Evolutionary conservation across 2,797 vertebrate genomes (phyloP), one percentile per base, ranked within the genome.

Genomic region (Crocidura indochinensis): DNA sequence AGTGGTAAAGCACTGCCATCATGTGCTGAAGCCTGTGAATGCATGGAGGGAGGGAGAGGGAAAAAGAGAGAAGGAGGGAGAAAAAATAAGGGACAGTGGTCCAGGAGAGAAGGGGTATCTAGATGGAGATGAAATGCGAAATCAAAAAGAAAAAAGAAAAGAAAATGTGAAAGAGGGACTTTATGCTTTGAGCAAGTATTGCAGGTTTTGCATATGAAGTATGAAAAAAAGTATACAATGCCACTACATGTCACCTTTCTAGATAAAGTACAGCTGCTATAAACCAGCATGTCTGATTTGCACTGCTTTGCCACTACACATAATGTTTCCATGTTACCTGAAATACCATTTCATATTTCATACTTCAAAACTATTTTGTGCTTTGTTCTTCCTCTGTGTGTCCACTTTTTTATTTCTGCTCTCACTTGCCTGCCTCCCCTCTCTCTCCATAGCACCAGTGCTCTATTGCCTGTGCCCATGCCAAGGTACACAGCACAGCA

Each of bases 401-500:
- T 44, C 44, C 26, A 69, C n/a, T 56, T 68, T 72, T n/a, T 47
- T 56, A 0, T 31, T 78, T 26, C 67, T 27, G 71, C 31, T 80
- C 68, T 86, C n/a, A 51, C 17, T 68, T 84, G 26, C 74, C 26
- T 68, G 8, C 1, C 56, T 10, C 38, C 38, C 49, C 83, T 80
- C 2, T 38, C 51, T 8, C 5, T 44, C 31, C 92, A 60, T 62
- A 47, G 72, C 53, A 29, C 65, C 26, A 14, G 73, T 22, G 20
- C 60, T 64, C 53, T 8, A 19, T 1, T 20, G 4, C 56, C 51
- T 53, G 12, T 53, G 51, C 10, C 51, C 51, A 53, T 14, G 3
- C 80, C 56, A 89, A 46, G 44, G 49, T 91, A 86, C 71, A 17
- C 22, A 81, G 22, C 31, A 56, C 1, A 92, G 73, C 47, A 64